These are phyloP conservation scores for Apeltes quadracus DNA, from an alignment of 2,113 vertebrate genomes.

Conservation along the genomic window DNA sequence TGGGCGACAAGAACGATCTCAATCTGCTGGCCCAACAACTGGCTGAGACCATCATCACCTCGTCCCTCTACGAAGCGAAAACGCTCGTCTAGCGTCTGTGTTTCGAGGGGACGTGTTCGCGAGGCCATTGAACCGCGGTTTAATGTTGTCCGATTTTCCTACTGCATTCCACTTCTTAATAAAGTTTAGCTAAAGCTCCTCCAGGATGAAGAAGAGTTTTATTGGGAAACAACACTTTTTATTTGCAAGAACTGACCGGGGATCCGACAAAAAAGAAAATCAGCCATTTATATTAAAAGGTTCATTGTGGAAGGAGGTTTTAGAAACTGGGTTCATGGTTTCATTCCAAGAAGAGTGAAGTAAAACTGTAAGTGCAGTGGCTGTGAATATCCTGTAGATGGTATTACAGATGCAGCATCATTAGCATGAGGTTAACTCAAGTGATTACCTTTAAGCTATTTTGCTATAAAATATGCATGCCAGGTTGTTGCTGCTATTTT, in stretches of 20 bases:
- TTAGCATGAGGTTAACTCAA: not conserved
- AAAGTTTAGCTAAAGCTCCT: not conserved
- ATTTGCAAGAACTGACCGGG: not conserved
- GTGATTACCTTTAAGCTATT: not conserved
- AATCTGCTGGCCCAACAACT: conserved; percentile 54
- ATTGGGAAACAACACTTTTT: not conserved
- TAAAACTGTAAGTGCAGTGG: conserved; percentile 1
- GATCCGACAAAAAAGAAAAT: conserved; percentile 1
- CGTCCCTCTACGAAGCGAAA: conserved; percentile 59
- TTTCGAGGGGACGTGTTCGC: not conserved
- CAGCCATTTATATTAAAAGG: not conserved
- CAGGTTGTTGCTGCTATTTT: not conserved
- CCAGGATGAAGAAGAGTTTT: not conserved
- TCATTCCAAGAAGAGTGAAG: not conserved
- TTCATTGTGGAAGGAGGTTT: not conserved
- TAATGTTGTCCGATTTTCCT: too few relatives aligned
- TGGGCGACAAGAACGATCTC: conserved; percentile 14
- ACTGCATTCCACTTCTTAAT: not conserved
- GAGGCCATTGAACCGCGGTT: too few relatives aligned
- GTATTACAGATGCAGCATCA: conserved; percentile 34
- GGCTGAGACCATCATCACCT: conserved; percentile 62
- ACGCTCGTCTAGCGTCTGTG: not conserved
- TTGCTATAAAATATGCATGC: not conserved
- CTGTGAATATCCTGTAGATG: conserved; percentile 43
- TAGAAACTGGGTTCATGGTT: not conserved